phyloP scores from a whole-genome alignment of 1,140 invertebrate species.

The Galleria mellonella region DNA sequence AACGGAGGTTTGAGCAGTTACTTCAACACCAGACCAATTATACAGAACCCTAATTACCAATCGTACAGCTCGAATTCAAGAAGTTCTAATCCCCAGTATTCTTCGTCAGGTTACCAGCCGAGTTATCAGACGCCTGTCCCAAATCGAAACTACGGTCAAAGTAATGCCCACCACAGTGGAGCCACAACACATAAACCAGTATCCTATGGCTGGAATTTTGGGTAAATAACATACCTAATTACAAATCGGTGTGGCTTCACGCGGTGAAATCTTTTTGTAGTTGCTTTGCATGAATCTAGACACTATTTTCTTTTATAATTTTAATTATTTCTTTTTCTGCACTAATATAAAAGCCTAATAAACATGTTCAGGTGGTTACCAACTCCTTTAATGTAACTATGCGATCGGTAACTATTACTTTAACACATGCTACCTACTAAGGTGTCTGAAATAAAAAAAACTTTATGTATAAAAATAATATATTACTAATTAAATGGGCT shows the following conservation, averaged over 20 bases:
- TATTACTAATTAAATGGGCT: too few species aligned
- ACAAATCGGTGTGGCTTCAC: constrained; percentile 23
- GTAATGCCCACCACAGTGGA: constrained; percentile 30
- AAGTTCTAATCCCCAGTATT: constrained; percentile 52
- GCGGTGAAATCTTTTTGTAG: constrained; percentile 12
- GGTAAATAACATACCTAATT: constrained; percentile 52
- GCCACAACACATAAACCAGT: constrained; percentile 52
- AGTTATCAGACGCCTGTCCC: constrained; percentile 31
- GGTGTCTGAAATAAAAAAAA: too few species aligned
- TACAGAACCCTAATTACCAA: constrained; percentile 59
- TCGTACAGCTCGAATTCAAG: constrained; percentile 51
- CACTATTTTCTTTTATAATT: neutral
- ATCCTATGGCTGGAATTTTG: constrained; percentile 63
- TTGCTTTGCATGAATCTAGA: constrained; percentile 24
- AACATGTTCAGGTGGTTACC: too few species aligned
- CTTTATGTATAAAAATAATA: too few species aligned
- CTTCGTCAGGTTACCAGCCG: constrained; percentile 47
- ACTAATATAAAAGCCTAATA: neutral
- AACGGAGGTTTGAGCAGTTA: constrained; percentile 41
- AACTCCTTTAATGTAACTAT: too few species aligned
- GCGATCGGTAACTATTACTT: too few species aligned
- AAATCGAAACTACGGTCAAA: constrained; percentile 59
- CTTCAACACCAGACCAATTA: constrained; percentile 57
- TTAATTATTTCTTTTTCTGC: neutral
- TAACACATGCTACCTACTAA: too few species aligned